Conservation (phyloP, 2,888 invertebrate genomes). For the Phyllotreta striolata region DNA sequence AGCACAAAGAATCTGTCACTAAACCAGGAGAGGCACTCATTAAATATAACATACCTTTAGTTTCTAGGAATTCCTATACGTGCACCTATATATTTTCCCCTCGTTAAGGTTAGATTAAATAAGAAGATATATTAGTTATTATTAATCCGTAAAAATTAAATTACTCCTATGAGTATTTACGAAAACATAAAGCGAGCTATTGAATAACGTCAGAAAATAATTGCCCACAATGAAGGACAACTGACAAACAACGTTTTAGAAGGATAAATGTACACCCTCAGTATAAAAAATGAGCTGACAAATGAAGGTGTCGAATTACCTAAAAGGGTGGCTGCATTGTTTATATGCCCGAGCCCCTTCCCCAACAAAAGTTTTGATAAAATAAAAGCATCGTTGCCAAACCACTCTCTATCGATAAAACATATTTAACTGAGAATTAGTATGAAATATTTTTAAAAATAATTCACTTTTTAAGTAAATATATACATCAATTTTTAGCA, state of each 20-base stretch:
- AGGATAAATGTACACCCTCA: constrained; percentile 24
- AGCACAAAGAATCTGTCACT: constrained; percentile 27
- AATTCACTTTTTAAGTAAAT: not conserved
- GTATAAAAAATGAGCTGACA: constrained; percentile 43
- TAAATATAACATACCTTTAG: constrained; percentile 28
- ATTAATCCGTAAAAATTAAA: constrained; percentile 5
- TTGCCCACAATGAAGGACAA: constrained; percentile 34
- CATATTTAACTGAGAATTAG: not conserved
- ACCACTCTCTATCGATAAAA: not conserved
- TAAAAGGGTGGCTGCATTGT: constrained; percentile 51
- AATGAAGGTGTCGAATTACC: constrained; percentile 56
- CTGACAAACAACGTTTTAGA: constrained; percentile 37
- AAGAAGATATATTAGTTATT: not conserved
- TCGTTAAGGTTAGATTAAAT: not conserved
- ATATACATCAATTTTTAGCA: no score
- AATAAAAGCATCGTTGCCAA: constrained; percentile 12
- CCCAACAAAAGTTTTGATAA: constrained; percentile 32
- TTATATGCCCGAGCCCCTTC: constrained; percentile 53
- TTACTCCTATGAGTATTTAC: not conserved
- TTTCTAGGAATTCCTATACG: constrained; percentile 24
- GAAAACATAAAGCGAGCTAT: not conserved
- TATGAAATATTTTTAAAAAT: not conserved
- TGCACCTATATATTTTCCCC: constrained; percentile 1
- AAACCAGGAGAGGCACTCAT: constrained; percentile 24
- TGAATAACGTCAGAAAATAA: constrained; percentile 4